These are phyloP conservation scores for Protonemura montana DNA, from an alignment of 2,888 invertebrate genomes.

Conservation along the genomic window DNA sequence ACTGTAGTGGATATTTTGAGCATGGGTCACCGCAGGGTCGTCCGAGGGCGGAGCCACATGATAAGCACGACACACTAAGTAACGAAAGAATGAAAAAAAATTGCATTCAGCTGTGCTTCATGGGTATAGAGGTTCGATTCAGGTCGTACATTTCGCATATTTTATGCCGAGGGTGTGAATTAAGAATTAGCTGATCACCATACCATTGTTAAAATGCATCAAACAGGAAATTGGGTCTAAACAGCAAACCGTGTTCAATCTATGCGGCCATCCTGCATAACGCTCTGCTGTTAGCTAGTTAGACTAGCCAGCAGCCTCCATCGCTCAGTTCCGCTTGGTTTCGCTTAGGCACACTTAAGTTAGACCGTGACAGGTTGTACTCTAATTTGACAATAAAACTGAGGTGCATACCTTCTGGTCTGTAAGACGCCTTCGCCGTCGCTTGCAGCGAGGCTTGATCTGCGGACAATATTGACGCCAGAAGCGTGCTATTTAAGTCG, in stretches of 20 bases:
- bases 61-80: background rate
- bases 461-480: background rate
- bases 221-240: background rate
- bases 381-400: background rate
- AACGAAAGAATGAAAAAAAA: background rate
- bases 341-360: background rate
- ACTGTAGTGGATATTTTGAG: background rate
- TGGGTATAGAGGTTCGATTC: background rate
- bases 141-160: background rate
- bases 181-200: background rate
- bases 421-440: background rate
- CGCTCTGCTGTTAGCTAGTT: background rate
- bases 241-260: background rate
- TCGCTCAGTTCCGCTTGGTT: background rate
- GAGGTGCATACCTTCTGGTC: background rate
- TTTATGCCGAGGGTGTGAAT: background rate
- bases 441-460: background rate
- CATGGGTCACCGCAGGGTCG: background rate
- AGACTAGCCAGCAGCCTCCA: background rate
- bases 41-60: background rate
- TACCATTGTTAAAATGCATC: background rate
- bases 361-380: background rate
- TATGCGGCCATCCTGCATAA: background rate
- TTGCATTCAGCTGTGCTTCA: background rate
- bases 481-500: background rate